Base-by-base conservation (phyloP, 1,140 invertebrate genomes). In the Phenacoccus solenopsis region DNA sequence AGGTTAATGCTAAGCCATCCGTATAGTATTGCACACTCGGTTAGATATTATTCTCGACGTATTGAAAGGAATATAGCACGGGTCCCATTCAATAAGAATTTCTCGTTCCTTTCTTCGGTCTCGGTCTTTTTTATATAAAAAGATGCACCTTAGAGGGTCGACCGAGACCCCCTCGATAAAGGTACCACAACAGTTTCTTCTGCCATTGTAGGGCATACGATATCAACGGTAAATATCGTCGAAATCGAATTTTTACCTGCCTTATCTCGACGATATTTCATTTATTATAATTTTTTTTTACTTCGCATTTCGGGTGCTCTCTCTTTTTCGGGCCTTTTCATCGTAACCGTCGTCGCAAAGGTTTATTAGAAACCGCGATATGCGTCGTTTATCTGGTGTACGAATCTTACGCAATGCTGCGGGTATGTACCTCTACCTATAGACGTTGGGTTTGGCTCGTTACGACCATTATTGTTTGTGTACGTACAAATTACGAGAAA, bases 101-200 rank as follows among this genome's bases (percentile, higher is more conserved):
- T 49, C 38, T 49, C 38, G 38, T 49, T 49, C 38, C 38, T 49
- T 49, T 49, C 38, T 49, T 49, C n/a, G n/a, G n/a, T n/a, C n/a
- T n/a, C n/a, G n/a, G n/a, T n/a, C n/a, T 49, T 49, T 49, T 49
- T 49, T 32, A n/a, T n/a, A 16, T 10, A 9, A 49, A 49, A 49
- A 49, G 38, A 49, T 49, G 38, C 38, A 49, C 38, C 38, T 49
- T 49, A 49, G 38, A 49, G 38, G 38, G 38, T 49, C 38, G 38
- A 32, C 30, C 30, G 30, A 32, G 30, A 32, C 30, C n/a, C n/a
- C n/a, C n/a, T n/a, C 30, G 30, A 32, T 5, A 32, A 13, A 32
- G 30, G 30, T 32, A 32, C 30, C n/a, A n/a, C n/a, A n/a, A 32
- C 5, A 7, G 30, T 32, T 7, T 32, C 5, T 7, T 32, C 13